Conservation (phyloP, 2,113 vertebrate species). For the Pitta sordida region DNA sequence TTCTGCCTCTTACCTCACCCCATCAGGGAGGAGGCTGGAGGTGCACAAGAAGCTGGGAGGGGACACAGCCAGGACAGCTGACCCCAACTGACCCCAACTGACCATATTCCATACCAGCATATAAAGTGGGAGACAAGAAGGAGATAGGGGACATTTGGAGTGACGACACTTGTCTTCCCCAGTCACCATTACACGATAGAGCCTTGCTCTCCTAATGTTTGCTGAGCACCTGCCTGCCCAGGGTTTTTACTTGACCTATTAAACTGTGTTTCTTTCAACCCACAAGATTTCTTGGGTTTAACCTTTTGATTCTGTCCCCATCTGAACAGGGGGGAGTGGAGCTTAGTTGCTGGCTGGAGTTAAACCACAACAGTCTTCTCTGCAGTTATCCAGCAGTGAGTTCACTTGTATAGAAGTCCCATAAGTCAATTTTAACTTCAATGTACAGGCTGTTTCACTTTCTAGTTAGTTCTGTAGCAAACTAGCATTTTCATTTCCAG, state of each 20-base stretch:
- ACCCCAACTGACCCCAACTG: not conserved
- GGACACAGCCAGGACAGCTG: not conserved
- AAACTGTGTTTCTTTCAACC: not conserved
- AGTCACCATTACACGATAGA: rapidly evolving
- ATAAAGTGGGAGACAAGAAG: not conserved
- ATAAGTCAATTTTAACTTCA: not conserved
- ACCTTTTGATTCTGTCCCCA: not conserved
- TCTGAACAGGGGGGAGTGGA: not conserved
- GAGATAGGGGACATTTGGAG: not conserved
- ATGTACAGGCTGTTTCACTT: not conserved
- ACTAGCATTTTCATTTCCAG: not conserved
- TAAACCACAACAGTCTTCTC: not conserved
- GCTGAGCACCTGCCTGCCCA: not conserved
- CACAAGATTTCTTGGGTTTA: not conserved
- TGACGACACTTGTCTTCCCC: not conserved
- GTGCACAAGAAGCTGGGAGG: not conserved
- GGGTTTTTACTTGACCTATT: not conserved
- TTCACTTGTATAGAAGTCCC: not conserved
- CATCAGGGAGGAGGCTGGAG: not conserved
- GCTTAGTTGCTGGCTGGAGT: not conserved
- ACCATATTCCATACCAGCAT: not conserved
- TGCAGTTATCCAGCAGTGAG: not conserved
- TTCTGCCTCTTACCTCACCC: not conserved
- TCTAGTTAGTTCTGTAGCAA: not conserved
- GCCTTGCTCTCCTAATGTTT: not conserved